Conservation (phyloP, 2,113 vertebrate genomes). For the Trichechus manatus region DNA sequence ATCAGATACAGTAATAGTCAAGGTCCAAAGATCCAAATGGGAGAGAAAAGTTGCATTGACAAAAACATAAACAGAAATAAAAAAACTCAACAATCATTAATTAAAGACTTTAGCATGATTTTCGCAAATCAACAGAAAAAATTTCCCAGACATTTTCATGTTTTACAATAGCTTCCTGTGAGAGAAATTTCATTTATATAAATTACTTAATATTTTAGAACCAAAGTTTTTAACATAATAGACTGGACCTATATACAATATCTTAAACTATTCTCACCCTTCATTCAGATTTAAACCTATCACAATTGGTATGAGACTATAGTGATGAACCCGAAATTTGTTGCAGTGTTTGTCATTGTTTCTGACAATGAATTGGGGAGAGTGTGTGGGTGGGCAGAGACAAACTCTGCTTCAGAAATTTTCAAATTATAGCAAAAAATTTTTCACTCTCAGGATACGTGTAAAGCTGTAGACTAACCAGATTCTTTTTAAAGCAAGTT, state of each 20-base stretch:
- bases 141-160: neutral
- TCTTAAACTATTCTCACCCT: neutral
- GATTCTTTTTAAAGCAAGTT: constrained; percentile 56
- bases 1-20: neutral
- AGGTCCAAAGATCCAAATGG: neutral
- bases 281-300: constrained; percentile 46
- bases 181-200: neutral
- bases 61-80: neutral
- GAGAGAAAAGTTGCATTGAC: neutral
- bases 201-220: constrained; percentile 7
- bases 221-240: neutral
- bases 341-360: neutral
- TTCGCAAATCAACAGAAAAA: neutral
- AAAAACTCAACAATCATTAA: constrained; percentile 2
- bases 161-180: neutral
- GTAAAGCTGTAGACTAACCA: constrained; percentile 41
- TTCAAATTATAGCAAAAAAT: neutral
- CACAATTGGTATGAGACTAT: neutral
- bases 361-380: neutral
- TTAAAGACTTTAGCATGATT: neutral
- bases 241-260: neutral
- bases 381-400: neutral
- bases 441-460: constrained; percentile 58
- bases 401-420: constrained; percentile 12
- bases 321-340: neutral